Evolutionary conservation across 2,113 vertebrate genomes (phyloP).

Genomic region (Corapipo altera): DNA sequence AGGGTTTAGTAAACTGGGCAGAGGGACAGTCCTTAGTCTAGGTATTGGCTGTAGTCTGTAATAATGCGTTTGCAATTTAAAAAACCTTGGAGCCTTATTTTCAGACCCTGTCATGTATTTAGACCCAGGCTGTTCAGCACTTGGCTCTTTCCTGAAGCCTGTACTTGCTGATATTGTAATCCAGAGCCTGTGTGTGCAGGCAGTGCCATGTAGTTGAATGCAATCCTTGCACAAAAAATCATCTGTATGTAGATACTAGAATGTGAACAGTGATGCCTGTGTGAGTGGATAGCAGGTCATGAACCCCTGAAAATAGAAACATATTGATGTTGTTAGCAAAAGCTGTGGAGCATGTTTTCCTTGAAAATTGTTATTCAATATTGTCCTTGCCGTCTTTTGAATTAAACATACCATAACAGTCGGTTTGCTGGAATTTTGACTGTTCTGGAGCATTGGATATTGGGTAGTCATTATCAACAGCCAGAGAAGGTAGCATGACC

Average conservation of each 20-base stretch:
- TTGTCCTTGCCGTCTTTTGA: constrained; percentile 44
- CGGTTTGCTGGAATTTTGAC: constrained; percentile 1
- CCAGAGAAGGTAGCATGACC: not conserved
- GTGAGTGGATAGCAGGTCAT: constrained; percentile 25
- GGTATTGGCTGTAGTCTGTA: not conserved
- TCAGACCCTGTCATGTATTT: not conserved
- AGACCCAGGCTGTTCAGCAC: not conserved
- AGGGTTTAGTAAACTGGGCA: not conserved
- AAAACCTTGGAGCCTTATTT: not conserved
- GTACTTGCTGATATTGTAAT: not conserved
- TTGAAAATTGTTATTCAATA: constrained; percentile 46
- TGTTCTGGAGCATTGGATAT: not conserved
- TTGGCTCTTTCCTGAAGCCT: not conserved
- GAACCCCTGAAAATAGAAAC: constrained; percentile 35
- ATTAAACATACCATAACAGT: constrained; percentile 15
- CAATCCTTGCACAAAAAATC: constrained; percentile 24
- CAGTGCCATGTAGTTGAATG: not conserved
- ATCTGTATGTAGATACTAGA: constrained; percentile 12
- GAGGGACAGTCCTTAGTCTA: not conserved
- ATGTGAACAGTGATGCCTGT: constrained; percentile 32
- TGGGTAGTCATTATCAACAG: constrained; percentile 14
- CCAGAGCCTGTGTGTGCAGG: not conserved
- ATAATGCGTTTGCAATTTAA: not conserved
- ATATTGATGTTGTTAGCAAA: constrained; percentile 38
- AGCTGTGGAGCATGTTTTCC: constrained; percentile 39